Base-by-base conservation (phyloP, 2,888 invertebrate genomes). In the Byasa hedistus region DNA sequence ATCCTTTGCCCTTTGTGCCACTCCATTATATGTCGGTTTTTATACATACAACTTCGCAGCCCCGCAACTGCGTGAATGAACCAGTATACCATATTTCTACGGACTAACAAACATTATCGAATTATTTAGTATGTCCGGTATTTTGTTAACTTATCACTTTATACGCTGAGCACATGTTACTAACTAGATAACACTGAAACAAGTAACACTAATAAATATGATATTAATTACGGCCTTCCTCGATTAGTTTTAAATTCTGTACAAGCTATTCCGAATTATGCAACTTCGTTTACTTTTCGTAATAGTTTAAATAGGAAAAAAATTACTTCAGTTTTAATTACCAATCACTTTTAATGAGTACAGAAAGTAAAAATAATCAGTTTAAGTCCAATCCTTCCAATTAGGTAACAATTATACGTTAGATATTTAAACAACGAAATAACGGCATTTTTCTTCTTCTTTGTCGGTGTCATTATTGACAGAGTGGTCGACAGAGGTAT, bases 1-100 rank as follows among this genome's bases (percentile, higher is more conserved):
- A 85, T 84, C 84, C 86, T 87, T 82, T 85, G 85, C 85, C 86
- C 86, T 88, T 89, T 89, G 84, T 89, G 72, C 76, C 84, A 52
- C 79, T 81, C 77, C 84, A 85, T 88, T 87, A 86, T 86, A 86
- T 84, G 86, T 85, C 76, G 82, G 78, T 80, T 83, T 81, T 83
- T 80, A 77, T 80, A 83, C 80, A 79, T 80, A 81, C 71, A 78
- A 77, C 55, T 64, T 59, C 76, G 75, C 79, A 78, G 80, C 82
- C 79, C 81, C 75, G 76, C 75, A 73, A 80, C 75, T 73, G 71
- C 78, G 74, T 77, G 79, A 79, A 80, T 80, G 81, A 78, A 79
- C 75, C 39, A 1, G 19, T 78, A 80, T 80, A n/a, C 75, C 76
- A 81, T 84, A 27, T 82, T 79, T 77, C 77, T 77, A 80, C 76